These are phyloP conservation scores for Genyomyrus donnyi DNA, from an alignment of 2,113 vertebrate genomes.

Conservation along the genomic window DNA sequence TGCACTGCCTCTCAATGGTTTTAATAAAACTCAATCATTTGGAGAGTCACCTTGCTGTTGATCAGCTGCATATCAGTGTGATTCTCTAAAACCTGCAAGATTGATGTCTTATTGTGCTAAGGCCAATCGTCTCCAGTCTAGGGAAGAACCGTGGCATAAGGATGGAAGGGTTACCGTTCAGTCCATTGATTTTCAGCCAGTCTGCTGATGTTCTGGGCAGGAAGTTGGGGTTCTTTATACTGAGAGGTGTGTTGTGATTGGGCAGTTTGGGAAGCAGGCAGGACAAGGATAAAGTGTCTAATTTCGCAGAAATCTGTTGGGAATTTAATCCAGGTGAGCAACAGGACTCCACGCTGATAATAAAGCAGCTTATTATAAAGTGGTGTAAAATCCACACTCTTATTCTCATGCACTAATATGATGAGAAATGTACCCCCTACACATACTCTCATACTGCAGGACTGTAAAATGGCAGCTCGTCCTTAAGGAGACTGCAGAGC, in stretches of 20 bases:
- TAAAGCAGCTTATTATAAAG: background rate
- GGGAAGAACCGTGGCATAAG: background rate
- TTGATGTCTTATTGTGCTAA: background rate
- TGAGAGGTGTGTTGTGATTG: conserved; percentile 48
- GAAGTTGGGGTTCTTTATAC: conserved; percentile 50
- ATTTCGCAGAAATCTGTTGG: conserved; percentile 63
- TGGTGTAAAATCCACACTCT: background rate
- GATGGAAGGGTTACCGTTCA: conserved; percentile 61
- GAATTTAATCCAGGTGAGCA: conserved; percentile 23
- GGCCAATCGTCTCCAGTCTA: background rate
- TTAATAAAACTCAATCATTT: too few relatives aligned
- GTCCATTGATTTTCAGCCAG: conserved; percentile 66
- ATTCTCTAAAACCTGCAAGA: background rate
- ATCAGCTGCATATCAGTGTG: too few relatives aligned
- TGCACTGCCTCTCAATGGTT: background rate
- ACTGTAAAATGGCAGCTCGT: background rate
- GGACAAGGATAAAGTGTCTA: conserved; percentile 32
- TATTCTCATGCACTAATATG: background rate
- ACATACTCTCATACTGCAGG: background rate
- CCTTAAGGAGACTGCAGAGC: background rate
- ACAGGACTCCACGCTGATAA: background rate
- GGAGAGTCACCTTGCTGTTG: too few relatives aligned
- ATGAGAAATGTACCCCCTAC: background rate
- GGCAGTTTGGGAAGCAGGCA: conserved; percentile 41
- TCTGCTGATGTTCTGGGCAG: conserved; percentile 59